Percentiles rank a stretch among this genome's conserved stretches.
Evolutionary conservation across 2,113 vertebrate genomes (phyloP).

Genomic region (Procapra przewalskii): DNA sequence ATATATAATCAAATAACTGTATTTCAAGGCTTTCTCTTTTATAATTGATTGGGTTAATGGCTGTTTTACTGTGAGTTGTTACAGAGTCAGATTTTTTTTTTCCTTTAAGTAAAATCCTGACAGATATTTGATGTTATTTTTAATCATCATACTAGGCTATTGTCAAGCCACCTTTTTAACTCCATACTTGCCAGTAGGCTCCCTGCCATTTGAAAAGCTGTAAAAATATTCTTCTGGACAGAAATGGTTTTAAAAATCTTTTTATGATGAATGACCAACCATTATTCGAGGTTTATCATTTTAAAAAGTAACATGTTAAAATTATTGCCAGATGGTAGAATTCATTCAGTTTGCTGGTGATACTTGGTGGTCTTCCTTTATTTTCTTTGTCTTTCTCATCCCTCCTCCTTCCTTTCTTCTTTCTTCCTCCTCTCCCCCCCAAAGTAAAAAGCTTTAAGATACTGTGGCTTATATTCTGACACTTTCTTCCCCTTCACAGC

Average conservation of each 20-base stretch:
- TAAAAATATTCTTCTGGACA: not conserved
- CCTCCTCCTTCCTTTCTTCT: not conserved
- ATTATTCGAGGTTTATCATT: slow-evolving; percentile 14
- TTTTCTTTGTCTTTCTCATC: slow-evolving; percentile 41
- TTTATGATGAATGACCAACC: not conserved
- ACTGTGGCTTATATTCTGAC: slow-evolving; percentile 88
- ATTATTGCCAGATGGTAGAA: not conserved
- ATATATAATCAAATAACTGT: slow-evolving; percentile 74
- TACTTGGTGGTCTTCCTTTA: not conserved
- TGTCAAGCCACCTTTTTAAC: slow-evolving; percentile 70
- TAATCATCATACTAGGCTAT: slow-evolving; percentile 53
- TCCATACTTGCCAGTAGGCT: slow-evolving; percentile 54
- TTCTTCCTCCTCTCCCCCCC: not conserved
- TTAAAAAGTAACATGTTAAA: not conserved
- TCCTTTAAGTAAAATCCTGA: slow-evolving; percentile 68
- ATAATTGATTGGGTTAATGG: slow-evolving; percentile 72
- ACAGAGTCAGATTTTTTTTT: slow-evolving; percentile 19
- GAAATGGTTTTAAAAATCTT: not conserved
- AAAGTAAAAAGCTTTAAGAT: slow-evolving; percentile 68
- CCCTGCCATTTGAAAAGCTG: slow-evolving; percentile 21
- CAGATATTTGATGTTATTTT: slow-evolving; percentile 66
- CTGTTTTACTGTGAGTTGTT: slow-evolving; percentile 71
- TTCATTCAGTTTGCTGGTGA: not conserved
- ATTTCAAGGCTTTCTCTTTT: slow-evolving; percentile 67
- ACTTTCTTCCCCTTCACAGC: slow-evolving; percentile 82